phyloP scores from a whole-genome alignment of 2,113 vertebrate genomes.

The Nerophis ophidion region DNA sequence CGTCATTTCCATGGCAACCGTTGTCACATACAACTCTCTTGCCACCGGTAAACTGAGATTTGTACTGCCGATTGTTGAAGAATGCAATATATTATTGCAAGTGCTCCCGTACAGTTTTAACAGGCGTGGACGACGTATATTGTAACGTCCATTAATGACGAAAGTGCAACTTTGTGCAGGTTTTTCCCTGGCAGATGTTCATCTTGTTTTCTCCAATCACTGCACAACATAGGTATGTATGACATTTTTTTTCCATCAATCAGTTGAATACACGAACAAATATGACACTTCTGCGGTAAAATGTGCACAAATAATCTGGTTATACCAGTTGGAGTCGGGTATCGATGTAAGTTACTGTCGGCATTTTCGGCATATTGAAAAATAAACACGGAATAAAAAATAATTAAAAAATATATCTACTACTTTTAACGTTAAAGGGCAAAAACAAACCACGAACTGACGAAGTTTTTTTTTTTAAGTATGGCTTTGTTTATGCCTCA shows the following conservation, averaged over 20 bases:
- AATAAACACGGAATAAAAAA: too few species aligned
- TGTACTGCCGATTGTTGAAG: background rate
- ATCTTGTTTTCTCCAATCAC: background rate
- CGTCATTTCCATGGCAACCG: constrained; percentile 50
- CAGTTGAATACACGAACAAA: background rate
- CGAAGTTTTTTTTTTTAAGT: too few species aligned
- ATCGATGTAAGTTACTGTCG: too few species aligned
- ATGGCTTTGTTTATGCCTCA: too few species aligned
- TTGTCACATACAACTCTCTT: constrained; percentile 11
- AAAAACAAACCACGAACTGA: too few species aligned
- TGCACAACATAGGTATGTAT: background rate
- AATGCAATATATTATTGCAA: background rate
- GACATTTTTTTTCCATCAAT: background rate
- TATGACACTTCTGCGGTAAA: background rate
- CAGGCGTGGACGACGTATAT: background rate
- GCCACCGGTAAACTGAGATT: constrained; percentile 42
- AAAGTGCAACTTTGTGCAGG: background rate
- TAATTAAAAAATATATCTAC: too few species aligned
- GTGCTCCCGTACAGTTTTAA: background rate
- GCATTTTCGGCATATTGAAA: too few species aligned
- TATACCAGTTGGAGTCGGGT: too few species aligned
- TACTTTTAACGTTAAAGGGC: too few species aligned
- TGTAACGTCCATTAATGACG: background rate
- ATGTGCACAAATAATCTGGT: too few species aligned
- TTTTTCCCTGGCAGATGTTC: background rate